Evolutionary conservation across 2,797 vertebrate species (phyloP).

Genomic region (Podargus strigoides): DNA sequence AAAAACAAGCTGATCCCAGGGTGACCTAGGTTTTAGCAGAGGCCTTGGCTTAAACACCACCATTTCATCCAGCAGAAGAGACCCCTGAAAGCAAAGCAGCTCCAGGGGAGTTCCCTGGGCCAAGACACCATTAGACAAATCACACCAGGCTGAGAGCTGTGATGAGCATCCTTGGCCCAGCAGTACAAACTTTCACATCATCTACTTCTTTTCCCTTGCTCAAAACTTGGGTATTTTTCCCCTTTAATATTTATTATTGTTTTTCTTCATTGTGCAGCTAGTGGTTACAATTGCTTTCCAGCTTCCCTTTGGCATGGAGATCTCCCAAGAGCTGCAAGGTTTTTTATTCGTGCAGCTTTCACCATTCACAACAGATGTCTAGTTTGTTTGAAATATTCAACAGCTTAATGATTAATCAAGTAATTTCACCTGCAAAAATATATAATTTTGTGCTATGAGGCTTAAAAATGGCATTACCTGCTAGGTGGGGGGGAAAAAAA

Average conservation of each 20-base stretch:
- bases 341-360: conserved; percentile 39
- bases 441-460: conserved; percentile 3
- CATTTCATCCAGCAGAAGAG: neutral
- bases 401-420: conserved; percentile 60
- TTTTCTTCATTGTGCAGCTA: neutral
- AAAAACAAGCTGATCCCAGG: neutral
- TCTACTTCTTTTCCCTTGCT: neutral
- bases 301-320: conserved; percentile 36
- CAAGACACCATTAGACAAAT: neutral
- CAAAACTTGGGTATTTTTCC: neutral
- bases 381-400: conserved; percentile 61
- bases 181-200: neutral
- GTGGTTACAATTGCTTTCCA: neutral
- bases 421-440: conserved; percentile 52
- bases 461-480: conserved; percentile 12
- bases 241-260: neutral
- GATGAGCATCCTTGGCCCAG: neutral
- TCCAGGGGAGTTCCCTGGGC: neutral
- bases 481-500: neutral
- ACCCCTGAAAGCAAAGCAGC: neutral
- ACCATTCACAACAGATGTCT: conserved; percentile 60
- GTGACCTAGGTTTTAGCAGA: neutral
- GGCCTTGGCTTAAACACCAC: neutral
- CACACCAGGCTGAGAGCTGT: neutral
- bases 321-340: neutral